A percentile compares a stretch with the other conserved stretches of the same genome.
These are phyloP conservation scores for Planococcus citri DNA, from an alignment of 1,140 invertebrate genomes.

Conservation along the genomic window DNA sequence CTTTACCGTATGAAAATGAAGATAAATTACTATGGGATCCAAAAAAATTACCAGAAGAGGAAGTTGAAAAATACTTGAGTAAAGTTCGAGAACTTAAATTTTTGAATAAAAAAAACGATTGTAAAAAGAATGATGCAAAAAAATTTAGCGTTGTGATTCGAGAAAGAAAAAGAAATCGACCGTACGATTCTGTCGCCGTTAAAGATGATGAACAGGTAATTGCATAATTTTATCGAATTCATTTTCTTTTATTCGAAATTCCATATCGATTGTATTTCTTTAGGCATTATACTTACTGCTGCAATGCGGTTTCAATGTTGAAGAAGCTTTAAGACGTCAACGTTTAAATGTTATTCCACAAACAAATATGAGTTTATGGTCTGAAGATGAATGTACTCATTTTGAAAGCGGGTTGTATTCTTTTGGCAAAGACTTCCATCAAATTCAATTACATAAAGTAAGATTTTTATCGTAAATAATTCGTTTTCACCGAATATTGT, in stretches of 20 bases:
- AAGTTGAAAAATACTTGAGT: constrained; percentile 69
- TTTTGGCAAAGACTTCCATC: constrained; percentile 92
- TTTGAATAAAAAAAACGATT: constrained; percentile 5
- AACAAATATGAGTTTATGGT: constrained; percentile 78
- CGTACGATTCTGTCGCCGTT: constrained; percentile 60
- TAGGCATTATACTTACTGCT: constrained; percentile 81
- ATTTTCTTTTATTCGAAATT: neutral
- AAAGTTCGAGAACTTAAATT: constrained; percentile 42
- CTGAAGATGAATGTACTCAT: constrained; percentile 92
- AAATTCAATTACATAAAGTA: constrained; percentile 49
- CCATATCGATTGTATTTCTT: neutral
- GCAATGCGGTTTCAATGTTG: constrained; percentile 87
- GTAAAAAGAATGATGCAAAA: neutral
- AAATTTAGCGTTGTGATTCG: constrained; percentile 2
- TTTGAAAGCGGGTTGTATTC: constrained; percentile 87
- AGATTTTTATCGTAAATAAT: neutral
- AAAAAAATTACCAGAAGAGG: constrained; percentile 52
- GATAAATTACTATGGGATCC: constrained; percentile 92
- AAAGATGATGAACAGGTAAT: constrained; percentile 79
- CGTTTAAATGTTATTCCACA: constrained; percentile 63
- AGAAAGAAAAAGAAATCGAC: constrained; percentile 12
- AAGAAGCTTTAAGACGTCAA: constrained; percentile 76
- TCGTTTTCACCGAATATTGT: too few relatives aligned
- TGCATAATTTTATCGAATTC: too few relatives aligned
- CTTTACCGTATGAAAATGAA: constrained; percentile 89